phyloP scores from a whole-genome alignment of 2,113 vertebrate genomes.

The Oncorhynchus keta region DNA sequence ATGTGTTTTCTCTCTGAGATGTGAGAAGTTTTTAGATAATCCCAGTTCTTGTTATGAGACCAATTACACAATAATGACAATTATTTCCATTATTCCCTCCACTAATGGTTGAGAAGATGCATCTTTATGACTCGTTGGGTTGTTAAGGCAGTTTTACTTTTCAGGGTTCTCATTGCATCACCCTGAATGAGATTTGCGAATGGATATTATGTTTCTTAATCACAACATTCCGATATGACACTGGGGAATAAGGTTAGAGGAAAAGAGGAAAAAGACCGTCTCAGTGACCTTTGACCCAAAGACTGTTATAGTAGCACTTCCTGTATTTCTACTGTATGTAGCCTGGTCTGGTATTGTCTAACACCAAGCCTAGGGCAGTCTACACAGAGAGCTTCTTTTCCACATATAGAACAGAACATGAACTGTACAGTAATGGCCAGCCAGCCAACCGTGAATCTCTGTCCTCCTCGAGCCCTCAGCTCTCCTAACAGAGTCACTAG shows the following conservation, averaged over 20 bases:
- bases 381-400: background rate
- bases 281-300: too few species aligned
- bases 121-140: background rate
- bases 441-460: background rate
- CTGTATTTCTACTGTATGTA: background rate
- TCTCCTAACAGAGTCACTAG: background rate
- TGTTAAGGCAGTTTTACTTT: background rate
- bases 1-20: background rate
- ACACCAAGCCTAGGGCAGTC: too few species aligned
- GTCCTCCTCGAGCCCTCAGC: background rate
- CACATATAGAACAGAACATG: too few species aligned
- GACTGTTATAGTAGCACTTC: too few species aligned
- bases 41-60: background rate
- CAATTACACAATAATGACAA: background rate
- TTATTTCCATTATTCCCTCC: background rate
- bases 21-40: constrained; percentile 6
- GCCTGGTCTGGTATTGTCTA: too few species aligned
- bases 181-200: background rate
- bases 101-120: too few species aligned
- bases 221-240: background rate
- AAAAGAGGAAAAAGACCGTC: background rate
- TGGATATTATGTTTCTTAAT: background rate
- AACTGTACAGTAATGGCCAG: too few species aligned
- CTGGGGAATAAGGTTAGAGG: too few species aligned
- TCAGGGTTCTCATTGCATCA: background rate